phyloP scores from a whole-genome alignment of 1,140 invertebrate genomes.

The Chironomus tepperi region DNA sequence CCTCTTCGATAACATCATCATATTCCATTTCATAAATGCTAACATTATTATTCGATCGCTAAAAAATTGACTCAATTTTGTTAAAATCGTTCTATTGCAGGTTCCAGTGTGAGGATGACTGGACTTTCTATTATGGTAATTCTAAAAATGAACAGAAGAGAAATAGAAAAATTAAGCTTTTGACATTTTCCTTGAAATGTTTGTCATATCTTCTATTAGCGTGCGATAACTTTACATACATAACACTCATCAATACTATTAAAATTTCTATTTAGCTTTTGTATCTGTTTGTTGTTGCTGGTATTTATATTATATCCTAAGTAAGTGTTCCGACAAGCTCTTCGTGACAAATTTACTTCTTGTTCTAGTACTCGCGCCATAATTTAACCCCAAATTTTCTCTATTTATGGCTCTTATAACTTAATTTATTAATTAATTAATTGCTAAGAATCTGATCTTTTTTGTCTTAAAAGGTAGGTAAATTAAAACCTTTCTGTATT shows the following conservation, averaged over 20 bases:
- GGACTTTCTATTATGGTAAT: neutral
- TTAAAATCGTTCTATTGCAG: slow-evolving; percentile 2
- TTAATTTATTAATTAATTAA: too few relatives aligned
- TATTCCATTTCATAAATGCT: slow-evolving; percentile 4
- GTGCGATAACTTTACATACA: neutral
- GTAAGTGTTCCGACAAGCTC: slow-evolving; percentile 15
- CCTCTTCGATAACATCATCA: slow-evolving; percentile 17
- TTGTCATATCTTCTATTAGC: neutral
- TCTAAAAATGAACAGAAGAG: neutral
- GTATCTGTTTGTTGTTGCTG: neutral
- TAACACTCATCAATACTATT: neutral
- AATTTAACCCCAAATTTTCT: neutral
- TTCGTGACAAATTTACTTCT: slow-evolving; percentile 15
- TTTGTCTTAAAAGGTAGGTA: too few relatives aligned
- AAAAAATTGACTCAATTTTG: slow-evolving; percentile 1
- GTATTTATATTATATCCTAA: neutral
- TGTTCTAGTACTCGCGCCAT: slow-evolving; percentile 13
- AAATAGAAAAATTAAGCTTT: neutral
- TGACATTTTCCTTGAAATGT: neutral
- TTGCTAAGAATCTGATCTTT: too few relatives aligned
- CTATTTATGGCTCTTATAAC: neutral
- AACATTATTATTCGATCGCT: slow-evolving; percentile 2
- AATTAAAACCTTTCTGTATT: too few relatives aligned
- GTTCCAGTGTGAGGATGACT: neutral
- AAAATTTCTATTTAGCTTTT: neutral